Evolutionary conservation across 2,797 vertebrate species (phyloP).

Genomic region (Cynodonichthys magdalenae): DNA sequence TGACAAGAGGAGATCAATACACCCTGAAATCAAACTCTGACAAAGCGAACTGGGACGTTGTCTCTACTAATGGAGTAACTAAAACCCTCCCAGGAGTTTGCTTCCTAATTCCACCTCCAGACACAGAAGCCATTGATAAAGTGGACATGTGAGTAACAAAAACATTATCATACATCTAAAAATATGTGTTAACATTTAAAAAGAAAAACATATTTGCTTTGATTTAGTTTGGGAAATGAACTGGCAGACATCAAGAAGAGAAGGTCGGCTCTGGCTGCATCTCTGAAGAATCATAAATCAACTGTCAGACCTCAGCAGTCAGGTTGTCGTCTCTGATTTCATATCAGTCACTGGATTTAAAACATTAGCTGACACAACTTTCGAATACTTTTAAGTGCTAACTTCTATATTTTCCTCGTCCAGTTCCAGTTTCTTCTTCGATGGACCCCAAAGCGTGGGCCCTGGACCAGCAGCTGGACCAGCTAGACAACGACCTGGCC

Average conservation of each 20-base stretch:
- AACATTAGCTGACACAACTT: too few species aligned
- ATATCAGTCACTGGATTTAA: not conserved
- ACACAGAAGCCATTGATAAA: slow-evolving; percentile 84
- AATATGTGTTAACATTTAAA: too few species aligned
- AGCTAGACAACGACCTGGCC: slow-evolving; percentile 81
- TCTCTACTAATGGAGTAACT: slow-evolving; percentile 71
- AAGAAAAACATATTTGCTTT: not conserved
- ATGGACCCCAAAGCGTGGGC: slow-evolving; percentile 80
- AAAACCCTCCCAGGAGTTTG: slow-evolving; percentile 88
- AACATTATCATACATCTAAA: not conserved
- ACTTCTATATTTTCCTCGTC: slow-evolving; percentile 3
- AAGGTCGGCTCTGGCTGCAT: slow-evolving; percentile 72
- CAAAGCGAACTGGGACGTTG: slow-evolving; percentile 85
- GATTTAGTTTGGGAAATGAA: slow-evolving; percentile 85
- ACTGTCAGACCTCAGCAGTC: slow-evolving; percentile 61
- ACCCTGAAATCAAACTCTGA: slow-evolving; percentile 87
- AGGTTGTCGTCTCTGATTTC: slow-evolving; percentile 59
- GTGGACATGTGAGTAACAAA: slow-evolving; percentile 83
- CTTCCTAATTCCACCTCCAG: slow-evolving; percentile 90
- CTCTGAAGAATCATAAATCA: slow-evolving; percentile 75
- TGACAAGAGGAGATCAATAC: slow-evolving; percentile 85
- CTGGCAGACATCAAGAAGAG: slow-evolving; percentile 87
- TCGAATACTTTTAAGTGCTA: slow-evolving; percentile 1
- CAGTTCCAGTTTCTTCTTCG: slow-evolving; percentile 64
- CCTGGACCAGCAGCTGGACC: slow-evolving; percentile 82